Evolutionary conservation across 2,888 invertebrate genomes (phyloP).

Genomic region (Epsilonema sp.): DNA sequence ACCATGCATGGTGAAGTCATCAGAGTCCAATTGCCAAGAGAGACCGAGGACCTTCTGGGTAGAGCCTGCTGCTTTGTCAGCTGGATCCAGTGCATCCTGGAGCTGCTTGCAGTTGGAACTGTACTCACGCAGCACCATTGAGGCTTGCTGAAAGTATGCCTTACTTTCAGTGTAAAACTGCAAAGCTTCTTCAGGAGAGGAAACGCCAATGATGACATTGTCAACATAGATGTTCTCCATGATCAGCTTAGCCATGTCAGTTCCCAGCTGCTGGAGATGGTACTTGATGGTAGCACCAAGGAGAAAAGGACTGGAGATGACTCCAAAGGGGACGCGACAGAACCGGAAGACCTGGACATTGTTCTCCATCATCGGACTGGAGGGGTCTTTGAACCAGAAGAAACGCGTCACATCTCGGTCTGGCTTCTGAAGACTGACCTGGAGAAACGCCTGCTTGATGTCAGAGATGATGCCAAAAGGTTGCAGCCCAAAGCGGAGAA

Average conservation of each 20-base stretch:
- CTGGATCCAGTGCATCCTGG: not conserved
- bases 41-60: conserved; percentile 3
- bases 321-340: conserved; percentile 11
- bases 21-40: no score
- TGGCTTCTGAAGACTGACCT: no score
- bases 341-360: conserved; percentile 10
- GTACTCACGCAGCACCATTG: conserved; percentile 8
- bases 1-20: not conserved
- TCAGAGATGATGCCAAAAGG: no score
- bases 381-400: no score
- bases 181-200: conserved; percentile 5
- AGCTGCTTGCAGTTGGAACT: not conserved
- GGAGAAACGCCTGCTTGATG: no score
- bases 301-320: conserved; percentile 6
- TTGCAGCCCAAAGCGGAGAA: no score
- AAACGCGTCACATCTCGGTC: no score
- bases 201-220: conserved; percentile 9
- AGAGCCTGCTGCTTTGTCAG: not conserved
- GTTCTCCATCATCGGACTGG: no score
- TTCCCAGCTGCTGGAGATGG: conserved; percentile 1
- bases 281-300: conserved; percentile 4
- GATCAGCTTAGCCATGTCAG: not conserved
- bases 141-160: conserved; percentile 6
- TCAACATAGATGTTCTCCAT: conserved; percentile 12
- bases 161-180: conserved; percentile 8